Evolutionary conservation across 37 sponge, comb jelly and placozoan genomes (phyloP).

Genomic region (Sycon ciliatum): DNA sequence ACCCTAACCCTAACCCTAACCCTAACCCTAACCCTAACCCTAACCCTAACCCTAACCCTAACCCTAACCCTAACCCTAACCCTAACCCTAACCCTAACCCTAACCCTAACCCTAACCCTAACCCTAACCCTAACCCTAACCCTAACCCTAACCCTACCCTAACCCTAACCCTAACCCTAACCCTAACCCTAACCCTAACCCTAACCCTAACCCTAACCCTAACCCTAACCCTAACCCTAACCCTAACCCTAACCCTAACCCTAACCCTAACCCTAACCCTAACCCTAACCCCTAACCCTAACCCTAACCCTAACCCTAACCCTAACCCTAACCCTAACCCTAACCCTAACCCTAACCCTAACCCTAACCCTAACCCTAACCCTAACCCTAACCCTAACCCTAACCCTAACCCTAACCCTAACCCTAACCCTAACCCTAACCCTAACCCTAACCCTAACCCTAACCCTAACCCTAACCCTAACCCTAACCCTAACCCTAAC

Average conservation of each 20-base stretch:
- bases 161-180: constrained; percentile 2
- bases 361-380: constrained; percentile 5
- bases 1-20: constrained; percentile 5
- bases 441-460: constrained; percentile 5
- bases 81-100: constrained; percentile 5
- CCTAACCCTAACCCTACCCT: neutral
- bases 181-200: constrained; percentile 5
- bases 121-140: neutral
- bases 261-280: constrained; percentile 5
- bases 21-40: constrained; percentile 5
- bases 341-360: constrained; percentile 3
- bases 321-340: constrained; percentile 5
- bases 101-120: constrained; percentile 3
- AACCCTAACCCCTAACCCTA: neutral
- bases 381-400: constrained; percentile 5
- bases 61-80: constrained; percentile 5
- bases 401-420: constrained; percentile 3
- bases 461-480: constrained; percentile 3
- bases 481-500: constrained; percentile 5
- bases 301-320: neutral
- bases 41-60: constrained; percentile 3
- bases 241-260: constrained; percentile 5
- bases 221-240: neutral
- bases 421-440: constrained; percentile 5
- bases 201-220: constrained; percentile 5